Base-by-base conservation (phyloP, 2,888 invertebrate species). In the Eledone cirrhosa region DNA sequence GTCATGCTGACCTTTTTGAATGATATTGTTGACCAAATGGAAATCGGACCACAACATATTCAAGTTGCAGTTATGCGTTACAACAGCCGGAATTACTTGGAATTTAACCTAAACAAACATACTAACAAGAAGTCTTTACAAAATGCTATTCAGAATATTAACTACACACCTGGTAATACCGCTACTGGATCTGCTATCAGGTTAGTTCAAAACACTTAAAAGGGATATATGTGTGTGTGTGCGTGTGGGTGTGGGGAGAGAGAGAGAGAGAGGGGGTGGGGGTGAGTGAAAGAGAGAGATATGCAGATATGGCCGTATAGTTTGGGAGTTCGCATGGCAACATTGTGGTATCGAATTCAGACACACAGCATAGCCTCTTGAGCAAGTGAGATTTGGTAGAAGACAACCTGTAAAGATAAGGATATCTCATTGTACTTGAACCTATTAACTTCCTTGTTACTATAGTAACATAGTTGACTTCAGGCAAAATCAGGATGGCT, bases 51-150 rank as follows among this genome's bases (percentile, higher is more conserved):
- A 14, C 80, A 86, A 81, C 85, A 86, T 69, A 84, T 87, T 78
- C 84, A 85, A 13, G 81, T 87, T 22, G 87, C 83, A 19, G 74
- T 85, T 22, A 84, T 86, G 78, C 85, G 84, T 74, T 87, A 85
- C 84, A 85, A 85, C 80, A 85, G 83, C 80, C 79, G 87, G n/a
- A 84, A 86, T 14, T 85, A 84, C 80, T 80, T 82, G 16, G 84
- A 87, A 82, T 88, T 89, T 82, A 84, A 86, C 81, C 80, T 89
- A 77, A 88, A 88, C 82, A 80, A 80, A 29, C 85, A 87, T 82
- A 75, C 75, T 27, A 80, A 82, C 81, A 84, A 84, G 63, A 78
- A 78, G 16, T 77, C 81, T 7, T 63, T 89, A 31, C 79, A 83
- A 75, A 83, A 83, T 19, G 86, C 87, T 47, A 81, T 89, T 63